phyloP scores from a whole-genome alignment of 2,888 invertebrate genomes.

The Liodrosophila aerea region DNA sequence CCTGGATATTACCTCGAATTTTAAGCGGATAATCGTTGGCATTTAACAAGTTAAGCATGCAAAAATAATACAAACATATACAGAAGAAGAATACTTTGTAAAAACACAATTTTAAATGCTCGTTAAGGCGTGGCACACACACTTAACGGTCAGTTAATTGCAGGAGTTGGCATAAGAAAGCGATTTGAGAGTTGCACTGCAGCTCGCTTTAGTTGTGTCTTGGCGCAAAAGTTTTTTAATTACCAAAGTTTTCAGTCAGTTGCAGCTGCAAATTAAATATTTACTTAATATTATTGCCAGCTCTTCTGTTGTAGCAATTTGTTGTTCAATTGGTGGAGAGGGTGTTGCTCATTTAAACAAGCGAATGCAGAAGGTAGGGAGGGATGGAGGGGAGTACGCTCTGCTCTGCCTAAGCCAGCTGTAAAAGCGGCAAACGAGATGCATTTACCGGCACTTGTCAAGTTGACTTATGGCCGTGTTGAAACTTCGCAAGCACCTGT shows the following conservation, averaged over 20 bases:
- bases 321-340: slow-evolving; percentile 31
- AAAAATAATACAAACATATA: slow-evolving; percentile 10
- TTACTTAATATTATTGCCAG: slow-evolving; percentile 50
- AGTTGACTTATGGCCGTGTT: slow-evolving; percentile 58
- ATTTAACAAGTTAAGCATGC: slow-evolving; percentile 65
- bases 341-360: neutral
- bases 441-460: slow-evolving; percentile 62
- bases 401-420: neutral
- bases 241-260: slow-evolving; percentile 47
- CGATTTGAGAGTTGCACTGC: neutral
- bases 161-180: slow-evolving; percentile 20
- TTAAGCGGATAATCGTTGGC: slow-evolving; percentile 49
- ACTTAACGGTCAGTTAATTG: slow-evolving; percentile 56
- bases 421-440: slow-evolving; percentile 34
- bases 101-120: slow-evolving; percentile 24
- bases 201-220: slow-evolving; percentile 4
- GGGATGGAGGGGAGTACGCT: too few relatives aligned
- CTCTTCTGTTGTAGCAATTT: slow-evolving; percentile 25
- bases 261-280: slow-evolving; percentile 63
- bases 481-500: slow-evolving; percentile 48
- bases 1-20: too few relatives aligned
- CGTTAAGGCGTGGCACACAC: slow-evolving; percentile 49
- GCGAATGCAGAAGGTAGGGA: slow-evolving; percentile 7
- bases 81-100: too few relatives aligned
- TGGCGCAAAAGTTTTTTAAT: slow-evolving; percentile 57